phyloP scores from a whole-genome alignment of 2,113 vertebrate species.

The Turnix velox region DNA sequence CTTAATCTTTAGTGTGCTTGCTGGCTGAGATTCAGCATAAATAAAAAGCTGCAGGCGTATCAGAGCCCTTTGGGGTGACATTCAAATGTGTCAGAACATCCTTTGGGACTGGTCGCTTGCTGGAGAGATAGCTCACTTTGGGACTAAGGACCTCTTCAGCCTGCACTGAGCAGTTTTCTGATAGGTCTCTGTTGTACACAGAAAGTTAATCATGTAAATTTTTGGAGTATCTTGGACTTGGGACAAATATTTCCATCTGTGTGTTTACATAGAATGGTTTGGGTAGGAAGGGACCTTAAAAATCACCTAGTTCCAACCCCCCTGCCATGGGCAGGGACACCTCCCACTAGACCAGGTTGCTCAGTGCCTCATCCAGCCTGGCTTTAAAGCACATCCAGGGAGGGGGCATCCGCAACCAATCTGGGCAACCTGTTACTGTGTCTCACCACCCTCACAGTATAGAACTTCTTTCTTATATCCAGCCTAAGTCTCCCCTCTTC shows the following conservation, averaged over 20 bases:
- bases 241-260: not conserved
- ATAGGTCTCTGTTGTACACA: not conserved
- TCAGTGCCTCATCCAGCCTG: too few species aligned
- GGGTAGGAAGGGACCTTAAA: too few species aligned
- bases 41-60: not conserved
- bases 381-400: too few species aligned
- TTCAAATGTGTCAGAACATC: rapidly evolving
- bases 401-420: too few species aligned
- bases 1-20: not conserved
- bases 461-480: too few species aligned
- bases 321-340: too few species aligned
- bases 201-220: not conserved
- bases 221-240: not conserved
- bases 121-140: not conserved
- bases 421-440: too few species aligned
- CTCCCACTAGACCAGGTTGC: too few species aligned
- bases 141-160: not conserved
- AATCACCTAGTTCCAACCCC: too few species aligned
- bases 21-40: not conserved
- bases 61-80: not conserved
- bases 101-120: not conserved
- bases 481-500: too few species aligned
- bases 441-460: too few species aligned
- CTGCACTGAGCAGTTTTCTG: not conserved
- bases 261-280: too few species aligned